Base-by-base conservation (phyloP, 64 coral and sea anemone genomes). In the Pachyseris speciosa region DNA sequence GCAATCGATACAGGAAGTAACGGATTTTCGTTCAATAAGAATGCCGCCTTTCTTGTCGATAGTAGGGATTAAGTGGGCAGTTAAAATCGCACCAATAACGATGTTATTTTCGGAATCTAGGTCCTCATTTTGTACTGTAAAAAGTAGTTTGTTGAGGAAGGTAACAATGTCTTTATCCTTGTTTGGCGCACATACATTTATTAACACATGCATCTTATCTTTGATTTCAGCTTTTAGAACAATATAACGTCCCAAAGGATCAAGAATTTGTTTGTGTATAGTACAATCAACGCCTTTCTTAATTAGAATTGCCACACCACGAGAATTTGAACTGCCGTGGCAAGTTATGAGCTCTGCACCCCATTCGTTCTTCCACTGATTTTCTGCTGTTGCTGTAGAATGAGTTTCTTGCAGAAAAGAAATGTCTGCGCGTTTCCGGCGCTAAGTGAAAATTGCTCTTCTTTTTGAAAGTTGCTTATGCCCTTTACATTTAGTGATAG, bases 111-210 rank as follows among this genome's bases (percentile, higher is more conserved):
- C 42, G 11, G 24, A 7, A 25, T 84, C 80, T 12, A 84, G 34
- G 4, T 11, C 36, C 11, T 50, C 41, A 5, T 28, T 22, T 43
- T n/a, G 68, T 31, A 37, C 2, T 11, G 1, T 45, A 69, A 11
- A 6, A 52, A 17, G 31, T 16, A 38, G 22, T 30, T 87, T 53
- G 50, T 37, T 31, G 51, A 52, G 9, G 55, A 84, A 36, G 9
- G 8, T 11, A 7, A 36, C 30, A 5, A 7, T 4, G 5, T 64
- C 40, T 19, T 59, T 84, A 12, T 72, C 68, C 34, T 64, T 57
- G 33, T 87, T 87, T 33, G 84, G 84, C 10, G 58, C 37, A 72
- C 70, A 87, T 19, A 55, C 36, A 72, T 72, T 87, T 30, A 87
- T 55, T 25, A 87, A 36, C 19, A 87, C 12, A 33, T 42, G 66